Percentiles rank a stretch among this genome's conserved stretches.
Conservation (phyloP, 2,113 vertebrate species). For the Girardinichthys multiradiatus region DNA sequence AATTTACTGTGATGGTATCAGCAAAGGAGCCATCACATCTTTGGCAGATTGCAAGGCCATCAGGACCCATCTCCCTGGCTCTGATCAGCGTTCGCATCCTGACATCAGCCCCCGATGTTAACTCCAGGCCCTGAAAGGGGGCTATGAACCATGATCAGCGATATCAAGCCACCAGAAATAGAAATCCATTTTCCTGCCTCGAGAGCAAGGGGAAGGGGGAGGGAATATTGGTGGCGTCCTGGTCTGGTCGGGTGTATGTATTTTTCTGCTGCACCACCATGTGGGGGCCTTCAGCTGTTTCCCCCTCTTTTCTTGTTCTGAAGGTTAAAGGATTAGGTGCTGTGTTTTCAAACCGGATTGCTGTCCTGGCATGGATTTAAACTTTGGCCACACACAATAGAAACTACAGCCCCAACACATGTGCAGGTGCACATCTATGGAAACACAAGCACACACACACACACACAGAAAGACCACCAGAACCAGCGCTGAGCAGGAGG, state of each 20-base stretch:
- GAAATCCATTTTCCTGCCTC: slow-evolving; percentile 85
- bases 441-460: slow-evolving; percentile 40
- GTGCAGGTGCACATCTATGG: slow-evolving; percentile 64
- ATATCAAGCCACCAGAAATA: slow-evolving; percentile 83
- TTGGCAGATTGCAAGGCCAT: slow-evolving; percentile 82
- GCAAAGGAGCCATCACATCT: slow-evolving; percentile 78
- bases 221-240: slow-evolving; percentile 80
- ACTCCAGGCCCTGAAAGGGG: slow-evolving; percentile 82
- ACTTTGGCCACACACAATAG: slow-evolving; percentile 66
- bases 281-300: slow-evolving; percentile 69
- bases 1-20: slow-evolving; percentile 84
- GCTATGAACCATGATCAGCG: slow-evolving; percentile 84
- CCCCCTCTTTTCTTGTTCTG: slow-evolving; percentile 76
- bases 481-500: slow-evolving; percentile 70
- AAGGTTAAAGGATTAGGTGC: slow-evolving; percentile 82
- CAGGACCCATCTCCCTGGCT: slow-evolving; percentile 81
- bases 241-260: slow-evolving; percentile 69
- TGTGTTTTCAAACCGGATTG: slow-evolving; percentile 78
- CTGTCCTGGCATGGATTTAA: slow-evolving; percentile 79
- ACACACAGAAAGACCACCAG: slow-evolving; percentile 20
- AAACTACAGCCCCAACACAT: slow-evolving; percentile 59
- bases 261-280: slow-evolving; percentile 68
- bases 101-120: slow-evolving; percentile 82
- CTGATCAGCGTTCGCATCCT: slow-evolving; percentile 76
- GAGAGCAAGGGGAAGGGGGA: slow-evolving; percentile 47